Base-by-base conservation (phyloP, 2,888 invertebrate species). In the Habroteleia sp. region DNA sequence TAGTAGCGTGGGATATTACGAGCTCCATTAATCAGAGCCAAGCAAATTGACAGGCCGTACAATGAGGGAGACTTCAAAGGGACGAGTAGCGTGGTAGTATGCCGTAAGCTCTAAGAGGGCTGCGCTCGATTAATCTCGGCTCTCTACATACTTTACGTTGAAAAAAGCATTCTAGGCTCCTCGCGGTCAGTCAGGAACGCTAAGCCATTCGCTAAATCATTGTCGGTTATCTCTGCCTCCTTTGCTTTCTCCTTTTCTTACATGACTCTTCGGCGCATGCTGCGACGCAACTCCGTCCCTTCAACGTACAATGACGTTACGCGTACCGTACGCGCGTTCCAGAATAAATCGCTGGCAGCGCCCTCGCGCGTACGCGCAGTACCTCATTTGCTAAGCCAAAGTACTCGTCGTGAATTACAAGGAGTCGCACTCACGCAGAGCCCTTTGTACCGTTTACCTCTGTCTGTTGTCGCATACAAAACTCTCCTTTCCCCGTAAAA, bases 11-110 rank as follows among this genome's bases (percentile, higher is more conserved):
- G 76, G 78, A 79, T 81, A 81, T 83, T 82, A 83, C 79, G 79
- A 77, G 80, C 77, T 81, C 79, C 83, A 83, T 83, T 82, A 83
- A 82, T 83, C 83, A 83, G 79, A 80, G 72, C 76, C 72, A 77
- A 77, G 82, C 65, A 82, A 82, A 83, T 83, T 83, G 82, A 82
- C 82, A 82, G 81, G 81, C 76, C 69, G 76, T 62, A 78, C 77
- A 79, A 79, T 78, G 78, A 80, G 78, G 77, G 78, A 78, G 76
- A 81, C 81, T 82, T 81, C 80, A 81, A 81, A 81, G 79, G 76
- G 80, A 78, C 56, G 68, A 62, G 74, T 79, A 77, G 73, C 77
- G 79, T 73, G 73, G 78, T 66, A 72, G 77, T 68, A 73, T 76
- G 80, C 66, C 46, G 46, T 74, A 73, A 73, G 73, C 73, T 62